Conservation (phyloP, 2,888 invertebrate genomes). For the Meliscaeva auricollis region DNA sequence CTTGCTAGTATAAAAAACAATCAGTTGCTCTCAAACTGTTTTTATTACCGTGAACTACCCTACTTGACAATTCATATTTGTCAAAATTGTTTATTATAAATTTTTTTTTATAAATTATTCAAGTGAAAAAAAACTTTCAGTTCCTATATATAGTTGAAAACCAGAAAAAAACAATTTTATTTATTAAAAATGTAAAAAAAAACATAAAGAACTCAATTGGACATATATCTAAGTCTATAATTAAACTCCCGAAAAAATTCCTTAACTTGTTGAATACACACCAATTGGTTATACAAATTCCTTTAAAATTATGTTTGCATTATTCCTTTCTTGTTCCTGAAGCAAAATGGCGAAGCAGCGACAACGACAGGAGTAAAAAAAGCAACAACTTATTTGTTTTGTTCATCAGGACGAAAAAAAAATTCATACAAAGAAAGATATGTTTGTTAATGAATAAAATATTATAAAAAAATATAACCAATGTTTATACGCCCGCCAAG, state of each 20-base stretch:
- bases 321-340: slow-evolving; percentile 27
- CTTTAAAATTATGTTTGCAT: slow-evolving; percentile 53
- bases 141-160: slow-evolving; percentile 43
- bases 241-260: not conserved
- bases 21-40: slow-evolving; percentile 18
- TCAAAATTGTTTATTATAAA: slow-evolving; percentile 75
- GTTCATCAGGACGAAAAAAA: not conserved
- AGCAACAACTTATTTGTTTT: slow-evolving; percentile 66
- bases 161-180: slow-evolving; percentile 4
- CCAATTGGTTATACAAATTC: slow-evolving; percentile 40
- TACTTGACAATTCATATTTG: slow-evolving; percentile 53
- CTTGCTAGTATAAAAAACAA: not conserved
- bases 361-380: slow-evolving; percentile 26
- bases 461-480: slow-evolving; percentile 39
- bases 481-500: slow-evolving; percentile 44
- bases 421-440: not conserved
- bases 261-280: slow-evolving; percentile 69
- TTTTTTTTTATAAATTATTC: slow-evolving; percentile 61
- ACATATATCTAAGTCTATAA: not conserved
- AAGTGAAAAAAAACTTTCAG: slow-evolving; percentile 17
- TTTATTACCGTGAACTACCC: not conserved
- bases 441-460: slow-evolving; percentile 9
- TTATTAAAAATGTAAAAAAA: slow-evolving; percentile 36
- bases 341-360: slow-evolving; percentile 71
- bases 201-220: not conserved